phyloP scores from a whole-genome alignment of 35 echinoderm and acorn worm species.

The Lytechinus pictus region DNA sequence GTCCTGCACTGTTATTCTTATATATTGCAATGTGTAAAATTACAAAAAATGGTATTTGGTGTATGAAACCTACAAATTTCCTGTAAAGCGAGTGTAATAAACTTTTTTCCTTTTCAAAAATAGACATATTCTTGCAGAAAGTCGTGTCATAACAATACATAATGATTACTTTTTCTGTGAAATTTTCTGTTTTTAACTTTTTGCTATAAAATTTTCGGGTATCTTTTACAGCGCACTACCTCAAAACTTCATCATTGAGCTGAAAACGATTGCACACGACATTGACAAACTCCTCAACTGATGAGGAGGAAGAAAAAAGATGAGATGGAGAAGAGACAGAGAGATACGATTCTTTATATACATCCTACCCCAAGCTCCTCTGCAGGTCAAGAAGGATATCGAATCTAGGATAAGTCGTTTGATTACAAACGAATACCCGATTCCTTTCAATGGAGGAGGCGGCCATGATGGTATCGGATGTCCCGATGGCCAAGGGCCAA shows the following conservation, averaged over 20 bases:
- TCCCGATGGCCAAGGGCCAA: not conserved
- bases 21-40: too few relatives aligned
- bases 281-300: not conserved
- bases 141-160: too few relatives aligned
- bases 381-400: conserved; percentile 13
- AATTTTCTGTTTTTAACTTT: too few relatives aligned
- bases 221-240: not conserved
- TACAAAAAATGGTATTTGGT: too few relatives aligned
- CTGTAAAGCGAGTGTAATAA: too few relatives aligned
- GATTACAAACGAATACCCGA: conserved; percentile 2
- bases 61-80: too few relatives aligned
- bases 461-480: not conserved
- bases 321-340: not conserved
- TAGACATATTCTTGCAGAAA: too few relatives aligned
- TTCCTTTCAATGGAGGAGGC: conserved; percentile 7
- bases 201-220: too few relatives aligned
- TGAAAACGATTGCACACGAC: not conserved
- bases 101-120: too few relatives aligned
- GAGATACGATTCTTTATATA: not conserved
- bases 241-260: not conserved
- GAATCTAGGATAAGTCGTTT: conserved; percentile 39
- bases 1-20: too few relatives aligned
- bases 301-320: not conserved
- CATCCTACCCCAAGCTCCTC: not conserved
- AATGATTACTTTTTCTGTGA: too few relatives aligned